Evolutionary conservation across 2,888 invertebrate species (phyloP), one percentile per base, ranked within the genome.

Genomic region (Tetrapedia diversipes): DNA sequence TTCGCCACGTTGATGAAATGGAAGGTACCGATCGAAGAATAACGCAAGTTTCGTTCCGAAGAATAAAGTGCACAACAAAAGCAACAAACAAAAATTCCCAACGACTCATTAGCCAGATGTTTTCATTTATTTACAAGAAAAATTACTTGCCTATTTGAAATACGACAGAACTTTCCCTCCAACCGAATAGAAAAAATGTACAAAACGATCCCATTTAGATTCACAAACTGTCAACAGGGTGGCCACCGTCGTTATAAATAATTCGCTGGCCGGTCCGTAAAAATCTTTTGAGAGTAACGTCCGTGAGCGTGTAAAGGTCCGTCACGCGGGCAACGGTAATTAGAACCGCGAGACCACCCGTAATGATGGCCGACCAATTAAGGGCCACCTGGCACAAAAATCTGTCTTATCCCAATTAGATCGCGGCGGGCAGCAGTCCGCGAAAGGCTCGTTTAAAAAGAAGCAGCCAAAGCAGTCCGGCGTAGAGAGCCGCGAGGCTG

Each of bases 371-470:
- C 74, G 63, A 81, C 84, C 83, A 88, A 88, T 89, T 89, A 87
- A 80, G 78, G 71, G 57, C 75, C 77, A 84, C 69, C 83, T 78
- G 77, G 65, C 41, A 78, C 61, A 87, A 85, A 81, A 88, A 80
- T 87, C 73, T 67, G 69, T 73, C 65, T 77, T 82, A 79, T 80
- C 72, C 85, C 85, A 89, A 88, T 89, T 88, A 88, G 81, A 80
- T 84, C 67, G 57, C 61, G 11, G 41, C 66, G 70, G 70, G 56
- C 54, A 57, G 37, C 67, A 45, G 61, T 39, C 29, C 51, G 54
- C 65, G 64, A 54, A 32, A 67, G 71, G 43, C 43, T 19, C 19
- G 10, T 11, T 57, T 39, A 69, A 43, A 41, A 61, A 27, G 19
- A 63, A 27, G 29, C 14, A 47, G 4, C 39, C 19, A 29, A 32